Percentiles rank a stretch among this genome's conserved stretches.
Evolutionary conservation across 2,888 invertebrate species (phyloP).

Genomic region (Agonopterix alstromeriana): DNA sequence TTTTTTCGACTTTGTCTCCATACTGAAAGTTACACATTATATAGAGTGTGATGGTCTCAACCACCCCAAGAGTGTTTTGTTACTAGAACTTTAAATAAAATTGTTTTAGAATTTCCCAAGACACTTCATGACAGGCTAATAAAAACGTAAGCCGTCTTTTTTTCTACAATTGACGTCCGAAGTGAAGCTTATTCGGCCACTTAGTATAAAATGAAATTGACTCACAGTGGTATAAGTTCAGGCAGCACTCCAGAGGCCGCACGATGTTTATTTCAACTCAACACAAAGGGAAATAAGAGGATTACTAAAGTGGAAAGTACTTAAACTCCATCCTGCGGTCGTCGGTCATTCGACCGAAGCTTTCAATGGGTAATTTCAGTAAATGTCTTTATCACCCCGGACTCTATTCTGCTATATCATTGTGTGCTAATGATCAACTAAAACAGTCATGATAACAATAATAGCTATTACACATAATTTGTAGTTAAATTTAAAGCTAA

Average conservation of each 20-base stretch:
- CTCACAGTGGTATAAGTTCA: background rate
- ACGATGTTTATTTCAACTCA: slow-evolving; percentile 8
- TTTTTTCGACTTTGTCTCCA: too few species aligned
- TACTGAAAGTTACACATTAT: too few species aligned
- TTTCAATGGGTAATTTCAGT: background rate
- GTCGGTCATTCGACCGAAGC: slow-evolving; percentile 7
- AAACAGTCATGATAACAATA: background rate
- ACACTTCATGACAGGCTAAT: too few species aligned
- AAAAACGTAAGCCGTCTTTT: too few species aligned
- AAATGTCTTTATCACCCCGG: background rate
- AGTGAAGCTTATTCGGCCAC: too few species aligned
- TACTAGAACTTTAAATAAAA: too few species aligned
- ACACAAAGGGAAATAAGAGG: slow-evolving; percentile 12
- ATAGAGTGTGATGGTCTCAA: too few species aligned
- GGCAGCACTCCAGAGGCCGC: background rate
- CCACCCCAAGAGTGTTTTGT: too few species aligned
- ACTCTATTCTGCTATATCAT: too few species aligned
- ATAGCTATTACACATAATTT: background rate
- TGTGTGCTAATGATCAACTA: background rate
- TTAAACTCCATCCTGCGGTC: slow-evolving; percentile 8
- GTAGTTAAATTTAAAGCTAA: background rate
- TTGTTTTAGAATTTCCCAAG: too few species aligned
- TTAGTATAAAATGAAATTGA: too few species aligned
- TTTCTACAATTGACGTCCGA: too few species aligned
- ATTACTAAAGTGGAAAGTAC: slow-evolving; percentile 12